Conservation (phyloP, 2,797 vertebrate species). For the Enteromius unitaeniatus region DNA sequence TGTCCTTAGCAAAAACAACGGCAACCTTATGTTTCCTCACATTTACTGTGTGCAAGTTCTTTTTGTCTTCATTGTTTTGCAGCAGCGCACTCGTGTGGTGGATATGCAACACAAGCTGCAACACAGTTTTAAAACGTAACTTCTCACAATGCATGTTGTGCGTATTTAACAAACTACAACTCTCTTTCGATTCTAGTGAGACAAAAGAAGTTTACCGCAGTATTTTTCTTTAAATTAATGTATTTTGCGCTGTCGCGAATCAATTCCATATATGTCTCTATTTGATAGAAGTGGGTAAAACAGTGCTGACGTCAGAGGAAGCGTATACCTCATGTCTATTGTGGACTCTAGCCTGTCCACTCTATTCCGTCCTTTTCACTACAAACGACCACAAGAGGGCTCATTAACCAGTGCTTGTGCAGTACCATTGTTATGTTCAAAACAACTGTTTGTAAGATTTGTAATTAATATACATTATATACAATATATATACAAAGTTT, state of each 20-base stretch:
- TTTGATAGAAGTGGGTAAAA: constrained; percentile 22
- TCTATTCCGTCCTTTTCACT: background rate
- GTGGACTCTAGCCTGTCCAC: constrained; percentile 18
- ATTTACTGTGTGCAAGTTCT: background rate
- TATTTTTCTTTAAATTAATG: background rate
- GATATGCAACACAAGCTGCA: background rate
- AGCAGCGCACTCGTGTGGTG: constrained; percentile 28
- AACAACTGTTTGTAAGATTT: background rate
- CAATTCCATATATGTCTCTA: constrained; percentile 44
- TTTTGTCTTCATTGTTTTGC: background rate
- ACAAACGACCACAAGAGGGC: background rate
- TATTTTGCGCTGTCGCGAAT: background rate
- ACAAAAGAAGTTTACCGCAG: background rate
- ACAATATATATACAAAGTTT: background rate
- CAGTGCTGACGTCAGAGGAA: constrained; percentile 23
- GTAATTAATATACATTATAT: background rate
- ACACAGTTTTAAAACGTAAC: background rate
- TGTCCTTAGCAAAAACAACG: background rate
- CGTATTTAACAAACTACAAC: background rate
- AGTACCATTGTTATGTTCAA: background rate
- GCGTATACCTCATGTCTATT: background rate
- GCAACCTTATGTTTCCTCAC: background rate
- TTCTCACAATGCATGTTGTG: background rate
- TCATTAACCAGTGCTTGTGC: too few species aligned
- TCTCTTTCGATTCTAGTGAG: background rate